These are phyloP conservation scores for Bombus vancouverensis DNA, from an alignment of 1,140 invertebrate genomes.

Conservation along the genomic window DNA sequence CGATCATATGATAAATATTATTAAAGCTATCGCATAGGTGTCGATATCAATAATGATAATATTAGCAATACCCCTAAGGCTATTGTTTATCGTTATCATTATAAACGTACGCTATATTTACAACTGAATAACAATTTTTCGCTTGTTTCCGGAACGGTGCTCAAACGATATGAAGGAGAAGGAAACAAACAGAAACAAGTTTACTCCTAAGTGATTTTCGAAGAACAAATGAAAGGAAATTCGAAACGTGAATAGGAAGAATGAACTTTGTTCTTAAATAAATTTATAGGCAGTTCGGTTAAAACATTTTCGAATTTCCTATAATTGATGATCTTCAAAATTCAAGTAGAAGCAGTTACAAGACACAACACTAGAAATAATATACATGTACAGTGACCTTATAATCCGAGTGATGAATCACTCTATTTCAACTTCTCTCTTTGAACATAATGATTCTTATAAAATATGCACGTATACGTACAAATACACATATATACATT, in stretches of 20 bases:
- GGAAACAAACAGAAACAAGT: slow-evolving; percentile 37
- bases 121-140: slow-evolving; percentile 78
- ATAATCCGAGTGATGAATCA: slow-evolving; percentile 40
- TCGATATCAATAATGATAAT: slow-evolving; percentile 77
- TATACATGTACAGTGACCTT: slow-evolving; percentile 62
- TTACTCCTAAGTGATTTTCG: slow-evolving; percentile 43
- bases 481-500: slow-evolving; percentile 22
- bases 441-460: slow-evolving; percentile 56
- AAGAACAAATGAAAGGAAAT: slow-evolving; percentile 33
- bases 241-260: not conserved
- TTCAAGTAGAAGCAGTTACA: slow-evolving; percentile 51
- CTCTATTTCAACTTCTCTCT: slow-evolving; percentile 33
- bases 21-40: slow-evolving; percentile 79
- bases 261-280: slow-evolving; percentile 24
- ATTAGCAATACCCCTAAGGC: slow-evolving; percentile 74
- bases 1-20: slow-evolving; percentile 70
- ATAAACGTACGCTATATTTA: slow-evolving; percentile 78
- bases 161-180: slow-evolving; percentile 50
- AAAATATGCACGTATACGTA: slow-evolving; percentile 40
- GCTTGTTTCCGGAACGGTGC: slow-evolving; percentile 61
- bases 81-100: slow-evolving; percentile 74
- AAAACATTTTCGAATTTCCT: slow-evolving; percentile 29
- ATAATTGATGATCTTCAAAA: slow-evolving; percentile 32
- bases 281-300: slow-evolving; percentile 15
- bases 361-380: slow-evolving; percentile 57